Conservation (phyloP, 2,888 invertebrate species). For the Vanessa cardui region DNA sequence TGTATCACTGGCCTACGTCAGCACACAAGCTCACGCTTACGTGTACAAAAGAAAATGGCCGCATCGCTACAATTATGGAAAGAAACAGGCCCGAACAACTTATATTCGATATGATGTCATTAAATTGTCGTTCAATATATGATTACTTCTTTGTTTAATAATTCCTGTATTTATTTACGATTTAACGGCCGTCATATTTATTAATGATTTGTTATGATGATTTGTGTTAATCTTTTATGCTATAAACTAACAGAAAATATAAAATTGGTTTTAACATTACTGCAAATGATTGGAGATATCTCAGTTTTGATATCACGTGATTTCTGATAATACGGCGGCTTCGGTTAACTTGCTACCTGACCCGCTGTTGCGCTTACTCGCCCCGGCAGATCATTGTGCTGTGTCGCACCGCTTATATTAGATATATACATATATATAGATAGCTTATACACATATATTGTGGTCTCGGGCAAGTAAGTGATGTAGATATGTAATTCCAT, state of each 20-base stretch:
- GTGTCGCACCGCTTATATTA: slow-evolving; percentile 51
- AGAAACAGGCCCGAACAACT: slow-evolving; percentile 21
- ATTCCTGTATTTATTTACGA: neutral
- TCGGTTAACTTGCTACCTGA: slow-evolving; percentile 62
- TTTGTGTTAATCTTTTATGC: neutral
- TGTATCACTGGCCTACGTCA: slow-evolving; percentile 58
- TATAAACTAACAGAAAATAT: neutral
- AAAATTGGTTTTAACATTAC: slow-evolving; percentile 27
- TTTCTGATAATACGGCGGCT: slow-evolving; percentile 57
- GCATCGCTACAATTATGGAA: slow-evolving; percentile 41
- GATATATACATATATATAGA: slow-evolving; percentile 39
- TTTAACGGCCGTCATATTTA: neutral
- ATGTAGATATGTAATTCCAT: slow-evolving; percentile 78
- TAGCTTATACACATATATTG: slow-evolving; percentile 54
- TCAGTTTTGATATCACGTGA: slow-evolving; percentile 55
- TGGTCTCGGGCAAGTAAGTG: slow-evolving; percentile 68
- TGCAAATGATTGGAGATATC: slow-evolving; percentile 45
- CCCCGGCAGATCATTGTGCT: slow-evolving; percentile 45
- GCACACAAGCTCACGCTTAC: slow-evolving; percentile 52
- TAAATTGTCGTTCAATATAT: neutral
- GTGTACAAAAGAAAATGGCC: slow-evolving; percentile 64
- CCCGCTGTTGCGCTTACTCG: slow-evolving; percentile 54
- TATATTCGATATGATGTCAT: slow-evolving; percentile 20
- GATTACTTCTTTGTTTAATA: neutral
- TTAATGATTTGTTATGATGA: neutral